Evolutionary conservation across 2,113 vertebrate species (phyloP), one percentile per base, ranked within the genome.

Genomic region (Grantiella picta): DNA sequence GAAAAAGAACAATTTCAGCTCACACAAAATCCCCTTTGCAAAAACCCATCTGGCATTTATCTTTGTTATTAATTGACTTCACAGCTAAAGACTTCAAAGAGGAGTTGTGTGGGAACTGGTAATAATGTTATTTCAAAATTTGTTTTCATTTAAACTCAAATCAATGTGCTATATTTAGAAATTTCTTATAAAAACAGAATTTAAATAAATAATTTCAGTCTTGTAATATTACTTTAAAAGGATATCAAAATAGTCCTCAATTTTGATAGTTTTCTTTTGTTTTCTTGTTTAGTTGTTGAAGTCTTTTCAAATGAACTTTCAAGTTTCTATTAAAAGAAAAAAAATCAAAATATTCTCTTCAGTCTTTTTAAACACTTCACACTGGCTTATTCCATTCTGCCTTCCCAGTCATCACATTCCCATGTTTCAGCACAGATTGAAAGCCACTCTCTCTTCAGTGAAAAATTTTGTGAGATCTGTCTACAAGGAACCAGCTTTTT

Each of bases 21-120:
- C 49, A 68, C 33, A 57, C 18, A 68, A 33, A 10, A 92, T 68
- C 33, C 50, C 80, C n/a, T 76, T 92, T 44, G 18, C 59, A 85
- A 91, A 95, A 95, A 33, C 14, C 52, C 81, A 91, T 92, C 65
- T 89, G 91, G n/a, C 63, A 61, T 87, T 89, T 94, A 89, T 96
- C 75, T 73, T 64, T 64, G 36, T 61, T 77, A 92, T 87, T 95
- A 94, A 78, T 65, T 87, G 87, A 52, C 82, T 90, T 93, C 92
- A 91, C 85, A 96, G n/a, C 35, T 77, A 33, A 95, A 86, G 28
- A 83, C 52, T 93, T 93, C 71, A 96, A 94, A 94, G 75, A 53
- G 33, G 9, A 94, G 29, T 6, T 85, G 33, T 86, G 53, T 94
- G 79, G 42, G 50, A 97, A 93, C 44, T 82, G 50, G 36, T 84